Evolutionary conservation across 2,888 invertebrate species (phyloP), one percentile per base, ranked within the genome.

Genomic region (Blastobasis lacticolella): DNA sequence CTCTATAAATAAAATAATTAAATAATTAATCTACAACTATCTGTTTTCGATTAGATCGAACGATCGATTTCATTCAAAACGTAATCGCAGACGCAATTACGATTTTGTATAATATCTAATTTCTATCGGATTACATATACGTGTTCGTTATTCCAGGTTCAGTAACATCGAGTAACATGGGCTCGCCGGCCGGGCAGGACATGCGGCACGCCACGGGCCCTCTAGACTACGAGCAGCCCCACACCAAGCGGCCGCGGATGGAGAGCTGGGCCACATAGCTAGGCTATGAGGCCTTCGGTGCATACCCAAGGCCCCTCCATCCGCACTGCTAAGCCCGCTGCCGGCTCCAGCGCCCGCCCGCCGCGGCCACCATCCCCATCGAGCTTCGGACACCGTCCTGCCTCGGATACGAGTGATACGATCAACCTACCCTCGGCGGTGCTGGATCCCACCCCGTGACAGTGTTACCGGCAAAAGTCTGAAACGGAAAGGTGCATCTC

Each of bases 221-320:
- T 37, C 73, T 87, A 46, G 89, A 89, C 66, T 90, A 91, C 68
- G 90, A 90, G 65, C 88, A 90, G 78, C 84, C 87, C 53, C 91
- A 91, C 71, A 76, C 94, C 82, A 97, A 97, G 88, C 92, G 97
- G 77, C 93, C 95, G 71, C 93, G 97, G 82, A 92, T 97, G 76
- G 97, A 97, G 77, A 94, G 94, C 57, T 97, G 97, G 97, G 92
- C 94, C 81, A 94, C 95, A 93, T 95, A 95, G 94, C 91, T 85
- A 79, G 78, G 80, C 82, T 72, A 76, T 58, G 85, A 86, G 81
- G 87, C 81, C 87, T 88, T 82, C 80, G 88, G 87, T 57, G 62
- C 80, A 54, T 84, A 82, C 70, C 83, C 86, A 73, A 85, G 83
- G 86, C 86, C 87, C 68, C 69, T 88, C 59, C 85, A 87, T 71